Conservation (phyloP, 2,888 invertebrate species). For the Latheticus oryzae region DNA sequence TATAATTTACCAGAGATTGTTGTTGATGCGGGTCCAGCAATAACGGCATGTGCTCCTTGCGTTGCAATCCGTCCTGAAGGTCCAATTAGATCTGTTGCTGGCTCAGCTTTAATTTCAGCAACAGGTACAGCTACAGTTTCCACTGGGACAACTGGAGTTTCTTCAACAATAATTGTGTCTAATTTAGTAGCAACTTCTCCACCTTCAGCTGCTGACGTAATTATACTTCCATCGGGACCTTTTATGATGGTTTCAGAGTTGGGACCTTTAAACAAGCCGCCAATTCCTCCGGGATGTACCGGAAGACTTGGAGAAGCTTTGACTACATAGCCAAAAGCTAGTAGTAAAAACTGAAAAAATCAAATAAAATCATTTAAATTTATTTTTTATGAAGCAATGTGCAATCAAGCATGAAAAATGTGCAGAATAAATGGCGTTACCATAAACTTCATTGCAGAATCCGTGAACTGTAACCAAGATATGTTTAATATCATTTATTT, state of each 20-base stretch:
- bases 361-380: no score
- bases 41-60: constrained; percentile 57
- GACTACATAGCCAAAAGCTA: constrained; percentile 43
- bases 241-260: constrained; percentile 61
- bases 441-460: constrained; percentile 53
- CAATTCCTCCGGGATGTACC: constrained; percentile 58
- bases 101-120: constrained; percentile 51
- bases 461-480: constrained; percentile 52
- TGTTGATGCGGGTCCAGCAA: constrained; percentile 61
- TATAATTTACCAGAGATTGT: constrained; percentile 57
- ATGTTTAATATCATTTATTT: constrained; percentile 53
- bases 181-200: constrained; percentile 49
- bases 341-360: constrained; percentile 44
- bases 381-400: not conserved
- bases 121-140: constrained; percentile 49
- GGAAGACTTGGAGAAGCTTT: constrained; percentile 45
- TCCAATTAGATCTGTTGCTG: constrained; percentile 56
- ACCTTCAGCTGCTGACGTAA: constrained; percentile 57
- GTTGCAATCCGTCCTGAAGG: constrained; percentile 60
- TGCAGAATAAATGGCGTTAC: constrained; percentile 47
- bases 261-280: constrained; percentile 61
- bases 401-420: constrained; percentile 8
- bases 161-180: constrained; percentile 46
- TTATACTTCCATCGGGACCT: constrained; percentile 63
- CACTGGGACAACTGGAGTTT: constrained; percentile 48